Evolutionary conservation across 1,140 invertebrate genomes (phyloP).

Genomic region (Copidosoma floridanum): DNA sequence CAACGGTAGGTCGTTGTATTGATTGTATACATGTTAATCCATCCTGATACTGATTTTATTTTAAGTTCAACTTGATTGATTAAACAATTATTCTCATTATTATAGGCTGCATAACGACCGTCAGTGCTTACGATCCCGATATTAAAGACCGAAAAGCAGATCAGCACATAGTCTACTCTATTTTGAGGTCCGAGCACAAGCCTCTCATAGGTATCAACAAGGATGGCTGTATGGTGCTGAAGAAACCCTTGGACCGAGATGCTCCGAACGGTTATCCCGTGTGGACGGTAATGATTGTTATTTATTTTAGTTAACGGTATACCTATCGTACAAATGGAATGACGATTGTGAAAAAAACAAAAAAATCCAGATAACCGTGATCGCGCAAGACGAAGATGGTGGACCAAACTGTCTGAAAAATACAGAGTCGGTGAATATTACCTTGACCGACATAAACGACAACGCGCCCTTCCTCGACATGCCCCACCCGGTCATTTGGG

Average conservation of each 20-base stretch:
- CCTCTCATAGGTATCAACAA: constrained; percentile 70
- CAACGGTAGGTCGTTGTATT: constrained; percentile 41
- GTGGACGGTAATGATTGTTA: constrained; percentile 59
- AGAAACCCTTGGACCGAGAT: constrained; percentile 83
- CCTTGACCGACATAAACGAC: constrained; percentile 83
- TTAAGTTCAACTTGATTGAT: too few species aligned
- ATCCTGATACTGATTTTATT: too few species aligned
- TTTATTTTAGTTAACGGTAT: too few species aligned
- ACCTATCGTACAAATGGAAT: too few species aligned
- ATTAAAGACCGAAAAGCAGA: constrained; percentile 70
- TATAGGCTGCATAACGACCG: constrained; percentile 59
- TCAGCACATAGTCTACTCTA: constrained; percentile 75
- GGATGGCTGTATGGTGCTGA: constrained; percentile 71
- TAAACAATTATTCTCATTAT: constrained; percentile 18
- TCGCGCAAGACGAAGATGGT: constrained; percentile 78
- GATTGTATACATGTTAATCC: too few species aligned
- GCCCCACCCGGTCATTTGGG: constrained; percentile 76
- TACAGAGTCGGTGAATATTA: constrained; percentile 71
- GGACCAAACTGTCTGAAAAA: constrained; percentile 61
- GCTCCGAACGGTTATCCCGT: constrained; percentile 76
- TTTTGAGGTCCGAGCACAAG: constrained; percentile 69
- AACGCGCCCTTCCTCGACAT: constrained; percentile 84
- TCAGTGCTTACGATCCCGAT: constrained; percentile 78
- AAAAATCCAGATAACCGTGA: constrained; percentile 73
- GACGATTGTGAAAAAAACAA: too few species aligned